Base-by-base conservation (phyloP, 2,888 invertebrate species). In the Hyposoter didymator region DNA sequence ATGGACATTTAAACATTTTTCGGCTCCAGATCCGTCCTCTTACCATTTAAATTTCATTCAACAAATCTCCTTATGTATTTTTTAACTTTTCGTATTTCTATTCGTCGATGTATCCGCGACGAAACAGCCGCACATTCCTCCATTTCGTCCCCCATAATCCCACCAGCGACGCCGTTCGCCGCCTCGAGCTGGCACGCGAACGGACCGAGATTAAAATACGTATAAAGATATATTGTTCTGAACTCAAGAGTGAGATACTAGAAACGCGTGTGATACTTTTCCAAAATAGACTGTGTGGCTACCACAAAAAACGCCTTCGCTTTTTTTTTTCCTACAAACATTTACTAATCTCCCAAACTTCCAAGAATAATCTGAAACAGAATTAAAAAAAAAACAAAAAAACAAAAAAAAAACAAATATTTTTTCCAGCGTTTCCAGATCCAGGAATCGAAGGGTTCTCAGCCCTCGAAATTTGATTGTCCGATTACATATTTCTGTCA, bases 221-320 rank as follows among this genome's bases (percentile, higher is more conserved):
- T 12, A 67, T 22, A 55, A 62, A 75, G 52, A 78, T 73, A 70
- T 55, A 78, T 78, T 70, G 76, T 59, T 62, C 45, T 32, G 59
- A 78, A 64, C 32, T 17, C 62, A 28, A 10, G 55, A 59, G 47
- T 73, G 59, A 70, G 67, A 69, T 52, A 66, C 62, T 83, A 73
- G 80, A 85, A 66, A 47, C 69, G 62, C 52, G 17, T 49, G 80
- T 67, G 80, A 83, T 80, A 70, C 72, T 78, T 80, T 69, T 85
- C 80, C 76, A 69, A 83, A 85, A 85, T 85, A 85, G 85, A 84
- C 62, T 35, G 73, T 22, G 66, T 47, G 78, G 43, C 66, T 59
- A 49, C 39, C 39, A 43, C 5, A 74, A 74, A 64, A 70, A 55
- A 72, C 22, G 59, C 59, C 39, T 35, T 45, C 52, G 72, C 49